phyloP scores from a whole-genome alignment of 2,797 vertebrate species.

The Cyprinodon diabolis region DNA sequence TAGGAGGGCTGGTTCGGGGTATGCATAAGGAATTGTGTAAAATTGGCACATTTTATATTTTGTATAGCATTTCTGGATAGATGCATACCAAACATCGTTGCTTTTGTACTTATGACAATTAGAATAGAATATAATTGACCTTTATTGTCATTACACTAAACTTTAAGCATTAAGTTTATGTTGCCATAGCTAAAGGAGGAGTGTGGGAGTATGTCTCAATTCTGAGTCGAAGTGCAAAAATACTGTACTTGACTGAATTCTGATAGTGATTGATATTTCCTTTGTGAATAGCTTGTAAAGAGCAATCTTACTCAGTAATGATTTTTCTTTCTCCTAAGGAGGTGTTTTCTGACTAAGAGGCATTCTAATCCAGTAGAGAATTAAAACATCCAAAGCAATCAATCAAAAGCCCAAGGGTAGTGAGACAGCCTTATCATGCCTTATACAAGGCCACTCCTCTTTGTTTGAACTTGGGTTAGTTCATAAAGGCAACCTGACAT shows the following conservation, averaged over 20 bases:
- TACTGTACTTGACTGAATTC: not conserved
- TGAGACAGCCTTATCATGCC: slow-evolving; percentile 37
- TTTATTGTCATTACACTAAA: too few species aligned
- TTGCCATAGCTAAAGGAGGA: not conserved
- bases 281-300: slow-evolving; percentile 34
- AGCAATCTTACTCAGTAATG: slow-evolving; percentile 23
- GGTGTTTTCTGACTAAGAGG: slow-evolving; percentile 16
- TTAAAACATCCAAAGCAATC: slow-evolving; percentile 36
- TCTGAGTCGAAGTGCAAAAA: not conserved
- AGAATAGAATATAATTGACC: too few species aligned
- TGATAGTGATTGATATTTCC: slow-evolving; percentile 33
- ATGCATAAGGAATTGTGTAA: too few species aligned
- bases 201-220: not conserved
- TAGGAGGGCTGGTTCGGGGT: too few species aligned
- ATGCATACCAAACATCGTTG: too few species aligned
- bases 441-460: slow-evolving; percentile 48
- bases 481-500: slow-evolving; percentile 54
- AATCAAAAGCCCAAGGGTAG: slow-evolving; percentile 52
- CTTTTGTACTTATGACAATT: too few species aligned
- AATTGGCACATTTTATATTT: too few species aligned
- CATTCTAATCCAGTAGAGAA: slow-evolving; percentile 16
- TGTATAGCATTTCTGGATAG: too few species aligned
- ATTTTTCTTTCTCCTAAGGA: slow-evolving; percentile 38
- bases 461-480: slow-evolving; percentile 44
- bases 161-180: too few species aligned